These are phyloP conservation scores for Sepioteuthis lessoniana DNA, from an alignment of 2,888 invertebrate genomes.

Conservation along the genomic window DNA sequence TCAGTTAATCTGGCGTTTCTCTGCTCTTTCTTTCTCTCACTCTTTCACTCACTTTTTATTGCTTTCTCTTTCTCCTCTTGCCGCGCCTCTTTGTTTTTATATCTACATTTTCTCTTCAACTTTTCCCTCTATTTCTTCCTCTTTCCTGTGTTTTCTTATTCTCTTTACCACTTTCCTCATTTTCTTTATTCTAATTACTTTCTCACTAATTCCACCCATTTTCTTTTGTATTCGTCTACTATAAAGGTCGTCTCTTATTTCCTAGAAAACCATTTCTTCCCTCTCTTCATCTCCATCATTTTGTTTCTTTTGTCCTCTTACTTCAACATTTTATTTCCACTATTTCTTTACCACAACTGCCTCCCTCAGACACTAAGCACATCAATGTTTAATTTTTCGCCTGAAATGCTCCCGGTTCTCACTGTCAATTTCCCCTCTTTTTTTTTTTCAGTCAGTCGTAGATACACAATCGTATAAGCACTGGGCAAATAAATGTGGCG, in stretches of 20 bases:
- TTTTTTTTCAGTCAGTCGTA: background rate
- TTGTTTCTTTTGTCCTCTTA: background rate
- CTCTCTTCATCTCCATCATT: background rate
- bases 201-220: too few relatives aligned
- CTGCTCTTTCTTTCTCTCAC: background rate
- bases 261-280: background rate
- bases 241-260: background rate
- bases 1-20: too few relatives aligned
- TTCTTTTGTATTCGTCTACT: background rate
- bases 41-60: background rate
- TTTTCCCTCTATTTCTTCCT: background rate
- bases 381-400: slow-evolving; percentile 23
- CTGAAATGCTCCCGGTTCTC: background rate
- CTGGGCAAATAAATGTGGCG: background rate
- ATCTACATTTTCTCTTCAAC: background rate
- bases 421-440: background rate
- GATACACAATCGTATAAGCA: background rate
- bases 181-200: background rate
- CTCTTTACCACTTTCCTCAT: background rate
- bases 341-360: background rate
- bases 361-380: background rate
- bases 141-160: background rate
- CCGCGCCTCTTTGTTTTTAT: background rate
- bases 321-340: background rate
- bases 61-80: background rate